Percentiles rank a stretch among this genome's conserved stretches.
Evolutionary conservation across 2,888 invertebrate genomes (phyloP).

Genomic region (Nyleta sp.): DNA sequence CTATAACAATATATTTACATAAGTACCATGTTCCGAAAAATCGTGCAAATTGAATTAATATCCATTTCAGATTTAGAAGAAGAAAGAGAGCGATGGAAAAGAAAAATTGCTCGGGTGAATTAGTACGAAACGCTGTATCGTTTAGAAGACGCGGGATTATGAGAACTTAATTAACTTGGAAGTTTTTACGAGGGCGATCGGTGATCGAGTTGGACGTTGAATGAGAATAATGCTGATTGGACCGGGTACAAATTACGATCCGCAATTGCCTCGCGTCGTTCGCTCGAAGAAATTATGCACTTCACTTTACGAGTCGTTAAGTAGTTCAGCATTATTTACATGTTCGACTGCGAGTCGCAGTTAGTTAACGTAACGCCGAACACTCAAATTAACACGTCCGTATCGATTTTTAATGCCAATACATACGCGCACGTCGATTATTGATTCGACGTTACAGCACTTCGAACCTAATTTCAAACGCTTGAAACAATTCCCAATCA

Average conservation of each 20-base stretch:
- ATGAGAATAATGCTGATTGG: conserved; percentile 67
- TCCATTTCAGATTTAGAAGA: no score
- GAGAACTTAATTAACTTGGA: conserved; percentile 65
- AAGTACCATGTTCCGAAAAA: no score
- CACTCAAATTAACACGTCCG: conserved; percentile 54
- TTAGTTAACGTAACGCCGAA: conserved; percentile 50
- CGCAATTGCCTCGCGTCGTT: conserved; percentile 58
- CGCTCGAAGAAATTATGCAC: conserved; percentile 63
- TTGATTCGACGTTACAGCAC: not conserved
- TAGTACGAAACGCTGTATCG: no score
- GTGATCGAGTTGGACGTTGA: conserved; percentile 63
- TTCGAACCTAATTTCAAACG: no score
- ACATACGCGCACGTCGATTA: conserved; percentile 1
- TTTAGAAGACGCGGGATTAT: conserved; percentile 42
- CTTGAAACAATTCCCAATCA: no score
- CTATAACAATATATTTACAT: no score
- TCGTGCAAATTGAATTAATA: no score
- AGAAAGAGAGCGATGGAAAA: no score
- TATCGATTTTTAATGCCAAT: conserved; percentile 43
- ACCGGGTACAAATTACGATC: conserved; percentile 61
- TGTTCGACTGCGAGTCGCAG: conserved; percentile 50
- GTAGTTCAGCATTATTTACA: conserved; percentile 72
- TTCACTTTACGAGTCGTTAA: conserved; percentile 74
- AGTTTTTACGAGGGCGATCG: conserved; percentile 64
- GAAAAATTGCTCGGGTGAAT: no score